These are phyloP conservation scores for Probaryconus sp. DNA, from an alignment of 1,140 invertebrate genomes.

Conservation along the genomic window DNA sequence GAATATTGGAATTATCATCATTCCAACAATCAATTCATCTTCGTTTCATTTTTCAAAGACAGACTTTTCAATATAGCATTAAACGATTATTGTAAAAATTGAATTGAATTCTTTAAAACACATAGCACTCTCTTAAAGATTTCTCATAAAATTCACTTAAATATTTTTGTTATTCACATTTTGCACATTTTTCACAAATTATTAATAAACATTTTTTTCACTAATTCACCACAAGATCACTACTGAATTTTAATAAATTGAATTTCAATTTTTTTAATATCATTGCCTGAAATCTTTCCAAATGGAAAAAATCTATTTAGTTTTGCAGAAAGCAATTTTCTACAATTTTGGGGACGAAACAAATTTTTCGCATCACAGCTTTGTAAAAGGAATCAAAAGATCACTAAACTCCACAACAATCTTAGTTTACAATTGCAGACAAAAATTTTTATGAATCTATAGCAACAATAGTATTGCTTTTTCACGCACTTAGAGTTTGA, in stretches of 20 bases:
- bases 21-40: slow-evolving; percentile 31
- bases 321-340: too few relatives aligned
- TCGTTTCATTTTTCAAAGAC: slow-evolving; percentile 13
- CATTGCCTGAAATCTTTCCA: too few relatives aligned
- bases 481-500: slow-evolving; percentile 7
- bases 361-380: too few relatives aligned
- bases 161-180: slow-evolving; percentile 29
- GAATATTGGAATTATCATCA: slow-evolving; percentile 31
- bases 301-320: too few relatives aligned
- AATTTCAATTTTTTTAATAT: too few relatives aligned
- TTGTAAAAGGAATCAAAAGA: slow-evolving; percentile 1
- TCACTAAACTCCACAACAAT: slow-evolving; percentile 21
- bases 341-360: too few relatives aligned
- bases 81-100: too few relatives aligned
- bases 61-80: too few relatives aligned
- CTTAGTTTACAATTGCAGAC: neutral
- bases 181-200: slow-evolving; percentile 38
- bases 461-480: neutral
- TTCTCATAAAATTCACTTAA: slow-evolving; percentile 30
- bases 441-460: neutral
- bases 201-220: slow-evolving; percentile 29
- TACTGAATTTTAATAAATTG: slow-evolving; percentile 8
- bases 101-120: slow-evolving; percentile 18
- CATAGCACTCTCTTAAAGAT: slow-evolving; percentile 30
- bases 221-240: slow-evolving; percentile 44